Percentiles rank a stretch among this genome's conserved stretches.
Conservation (phyloP, 2,797 vertebrate genomes). For the Adrianichthys oophorus region DNA sequence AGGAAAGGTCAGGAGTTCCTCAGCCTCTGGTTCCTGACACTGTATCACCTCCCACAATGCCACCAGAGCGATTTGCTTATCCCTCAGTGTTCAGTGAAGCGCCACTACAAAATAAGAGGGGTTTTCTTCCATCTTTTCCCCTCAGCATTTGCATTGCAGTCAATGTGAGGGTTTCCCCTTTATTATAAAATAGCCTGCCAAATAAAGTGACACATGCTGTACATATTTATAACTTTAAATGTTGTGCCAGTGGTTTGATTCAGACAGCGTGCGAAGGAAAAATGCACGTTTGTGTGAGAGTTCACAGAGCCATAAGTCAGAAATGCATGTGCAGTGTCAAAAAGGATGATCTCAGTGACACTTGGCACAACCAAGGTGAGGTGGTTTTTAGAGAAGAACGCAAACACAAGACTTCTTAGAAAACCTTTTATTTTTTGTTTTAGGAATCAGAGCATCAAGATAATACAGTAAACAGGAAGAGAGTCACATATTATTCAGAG, state of each 20-base stretch:
- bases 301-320: neutral
- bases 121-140: conserved; percentile 55
- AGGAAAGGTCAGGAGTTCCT: conserved; percentile 72
- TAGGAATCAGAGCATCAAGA: conserved; percentile 9
- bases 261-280: no score
- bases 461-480: conserved; percentile 9
- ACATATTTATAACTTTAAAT: conserved; percentile 1
- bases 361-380: neutral
- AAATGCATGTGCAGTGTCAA: conserved; percentile 1
- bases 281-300: neutral
- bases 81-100: conserved; percentile 37
- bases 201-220: conserved; percentile 9
- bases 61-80: conserved; percentile 27
- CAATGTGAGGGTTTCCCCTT: conserved; percentile 54
- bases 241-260: neutral
- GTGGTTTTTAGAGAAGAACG: conserved; percentile 20
- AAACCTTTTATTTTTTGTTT: conserved; percentile 9
- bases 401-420: conserved; percentile 23
- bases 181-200: conserved; percentile 3
- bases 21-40: conserved; percentile 59
- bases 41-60: conserved; percentile 45
- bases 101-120: conserved; percentile 20
- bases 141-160: conserved; percentile 54
- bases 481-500: neutral
- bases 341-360: neutral